These are phyloP conservation scores for Pantherophis vulpinus DNA, from an alignment of 2,797 vertebrate species.

Conservation along the genomic window DNA sequence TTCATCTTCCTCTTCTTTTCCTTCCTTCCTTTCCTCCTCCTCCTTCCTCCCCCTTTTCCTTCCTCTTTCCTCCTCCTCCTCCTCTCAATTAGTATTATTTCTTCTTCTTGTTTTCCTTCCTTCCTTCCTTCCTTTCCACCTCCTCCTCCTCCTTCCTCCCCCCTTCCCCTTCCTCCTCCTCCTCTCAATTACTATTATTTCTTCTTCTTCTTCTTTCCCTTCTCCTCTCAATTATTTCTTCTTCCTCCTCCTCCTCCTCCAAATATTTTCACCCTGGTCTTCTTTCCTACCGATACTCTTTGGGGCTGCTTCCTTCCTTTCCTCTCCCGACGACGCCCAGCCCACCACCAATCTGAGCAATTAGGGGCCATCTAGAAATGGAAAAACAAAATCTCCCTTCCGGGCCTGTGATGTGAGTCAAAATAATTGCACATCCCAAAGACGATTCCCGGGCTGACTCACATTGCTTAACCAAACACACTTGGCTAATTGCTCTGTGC, in stretches of 20 bases:
- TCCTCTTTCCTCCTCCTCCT: too few species aligned
- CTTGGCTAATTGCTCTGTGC: neutral
- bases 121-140: too few species aligned
- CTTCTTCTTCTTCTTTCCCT: too few species aligned
- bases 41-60: too few species aligned
- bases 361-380: neutral
- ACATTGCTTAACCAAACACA: neutral
- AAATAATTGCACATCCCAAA: neutral
- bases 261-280: constrained; percentile 30
- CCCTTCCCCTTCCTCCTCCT: too few species aligned
- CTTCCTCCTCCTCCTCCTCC: neutral
- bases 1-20: neutral
- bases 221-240: too few species aligned
- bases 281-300: constrained; percentile 12
- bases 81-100: too few species aligned
- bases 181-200: too few species aligned
- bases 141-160: too few species aligned
- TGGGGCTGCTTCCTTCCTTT: neutral
- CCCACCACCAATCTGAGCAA: neutral
- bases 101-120: too few species aligned
- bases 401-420: neutral
- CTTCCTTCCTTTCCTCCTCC: too few species aligned
- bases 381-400: neutral
- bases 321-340: accelerated
- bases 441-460: neutral